Evolutionary conservation across 2,113 vertebrate species (phyloP).

Genomic region (Equus przewalskii): DNA sequence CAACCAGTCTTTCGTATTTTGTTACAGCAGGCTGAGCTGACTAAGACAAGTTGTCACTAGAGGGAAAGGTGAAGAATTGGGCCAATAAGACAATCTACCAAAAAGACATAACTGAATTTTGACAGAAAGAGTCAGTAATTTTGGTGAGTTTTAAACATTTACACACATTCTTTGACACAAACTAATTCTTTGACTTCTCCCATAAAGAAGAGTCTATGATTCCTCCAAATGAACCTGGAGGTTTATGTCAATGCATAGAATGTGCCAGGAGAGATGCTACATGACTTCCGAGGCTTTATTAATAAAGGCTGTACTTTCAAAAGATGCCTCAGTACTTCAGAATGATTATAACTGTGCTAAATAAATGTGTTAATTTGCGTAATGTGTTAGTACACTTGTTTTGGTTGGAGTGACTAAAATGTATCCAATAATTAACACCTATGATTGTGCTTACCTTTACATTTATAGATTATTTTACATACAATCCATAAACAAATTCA

Average conservation of each 20-base stretch:
- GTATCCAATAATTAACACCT: constrained; percentile 32
- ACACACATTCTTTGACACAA: neutral
- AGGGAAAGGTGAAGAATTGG: neutral
- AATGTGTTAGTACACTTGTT: constrained; percentile 57
- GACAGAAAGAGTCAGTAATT: neutral
- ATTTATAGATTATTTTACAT: neutral
- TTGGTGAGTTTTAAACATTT: neutral
- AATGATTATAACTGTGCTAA: constrained; percentile 49
- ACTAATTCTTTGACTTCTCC: neutral
- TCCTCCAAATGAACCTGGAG: neutral
- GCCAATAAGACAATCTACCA: neutral
- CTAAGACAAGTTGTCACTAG: neutral
- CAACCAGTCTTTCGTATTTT: neutral
- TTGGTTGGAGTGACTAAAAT: constrained; percentile 48
- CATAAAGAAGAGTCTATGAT: neutral
- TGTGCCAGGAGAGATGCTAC: neutral
- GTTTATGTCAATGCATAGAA: neutral
- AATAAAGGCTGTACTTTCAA: neutral
- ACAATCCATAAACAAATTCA: constrained; percentile 47
- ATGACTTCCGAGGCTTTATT: neutral
- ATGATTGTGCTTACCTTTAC: constrained; percentile 55
- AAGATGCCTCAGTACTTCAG: neutral
- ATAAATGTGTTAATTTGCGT: constrained; percentile 48
- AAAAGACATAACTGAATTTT: neutral
- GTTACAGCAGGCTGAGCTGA: neutral